Evolutionary conservation across 2,888 invertebrate genomes (phyloP).

Genomic region (Teleogryllus oceanicus): DNA sequence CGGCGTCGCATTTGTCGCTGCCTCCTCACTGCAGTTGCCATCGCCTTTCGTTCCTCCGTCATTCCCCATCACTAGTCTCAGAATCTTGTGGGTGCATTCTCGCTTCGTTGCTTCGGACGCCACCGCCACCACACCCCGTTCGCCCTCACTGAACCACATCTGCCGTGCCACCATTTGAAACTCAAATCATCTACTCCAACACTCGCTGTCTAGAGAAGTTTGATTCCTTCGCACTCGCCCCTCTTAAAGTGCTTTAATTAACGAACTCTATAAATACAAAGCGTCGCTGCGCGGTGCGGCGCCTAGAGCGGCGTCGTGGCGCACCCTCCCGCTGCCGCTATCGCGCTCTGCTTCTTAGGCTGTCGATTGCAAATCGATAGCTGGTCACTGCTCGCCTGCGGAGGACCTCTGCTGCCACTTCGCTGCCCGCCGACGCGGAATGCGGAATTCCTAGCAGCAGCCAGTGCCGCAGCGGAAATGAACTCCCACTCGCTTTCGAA

Average conservation of each 20-base stretch:
- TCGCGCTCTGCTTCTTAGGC: not conserved
- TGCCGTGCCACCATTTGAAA: not conserved
- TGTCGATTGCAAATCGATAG: not conserved
- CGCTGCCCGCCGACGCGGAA: too few species aligned
- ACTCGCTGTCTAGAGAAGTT: not conserved
- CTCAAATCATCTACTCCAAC: not conserved
- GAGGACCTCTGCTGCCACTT: not conserved
- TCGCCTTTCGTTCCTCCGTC: too few species aligned
- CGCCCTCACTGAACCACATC: not conserved
- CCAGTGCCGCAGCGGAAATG: too few species aligned
- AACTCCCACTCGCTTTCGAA: too few species aligned
- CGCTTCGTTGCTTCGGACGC: not conserved
- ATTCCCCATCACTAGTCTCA: too few species aligned
- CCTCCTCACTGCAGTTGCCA: too few species aligned
- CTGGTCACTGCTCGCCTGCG: not conserved
- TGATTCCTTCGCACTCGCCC: not conserved
- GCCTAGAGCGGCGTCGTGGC: too few species aligned
- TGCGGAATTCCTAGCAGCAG: too few species aligned
- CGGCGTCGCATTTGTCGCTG: too few species aligned
- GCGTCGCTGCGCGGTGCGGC: not conserved
- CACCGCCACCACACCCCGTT: not conserved
- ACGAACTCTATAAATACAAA: conserved; percentile 9
- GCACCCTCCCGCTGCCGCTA: not conserved
- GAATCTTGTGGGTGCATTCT: not conserved
- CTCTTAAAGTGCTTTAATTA: conserved; percentile 18